Evolutionary conservation across 2,113 vertebrate species (phyloP), one percentile per base, ranked within the genome.

Genomic region (Neogobius melanostomus): DNA sequence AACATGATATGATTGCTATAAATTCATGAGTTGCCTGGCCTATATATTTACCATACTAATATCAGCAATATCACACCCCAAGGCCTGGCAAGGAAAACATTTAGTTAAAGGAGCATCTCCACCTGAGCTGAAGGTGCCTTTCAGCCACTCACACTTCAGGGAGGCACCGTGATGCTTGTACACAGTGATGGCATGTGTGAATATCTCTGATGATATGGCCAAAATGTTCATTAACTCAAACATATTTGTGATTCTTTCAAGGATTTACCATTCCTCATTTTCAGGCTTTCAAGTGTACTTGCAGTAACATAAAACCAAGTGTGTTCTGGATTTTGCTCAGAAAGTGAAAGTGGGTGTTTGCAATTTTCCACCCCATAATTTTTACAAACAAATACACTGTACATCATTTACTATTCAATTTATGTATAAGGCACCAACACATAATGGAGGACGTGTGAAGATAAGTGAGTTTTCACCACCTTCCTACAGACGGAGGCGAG

Each of bases 391-490:
- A 56, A 56, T 28, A 28, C 28, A n/a, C n/a, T n/a, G 17, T 11
- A 28, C n/a, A n/a, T n/a, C n/a, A 28, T 28, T 9, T 17, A 28
- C 53, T 28, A 11, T 28, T 21, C 3, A 8, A 9, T 28, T 56
- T 56, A 28, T 28, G 8, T 62, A 14, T 66, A 76, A 69, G 60
- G 79, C 68, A 84, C 73, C 64, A 28, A 54, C 81, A 71, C 77
- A 70, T 68, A 12, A 7, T 2, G 6, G 44, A 62, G 59, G 63
- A 81, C 69, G 72, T 75, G 82, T 76, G 74, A 88, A 81, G 69
- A 78, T 81, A 68, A 77, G 77, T 70, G 73, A 59, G 65, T 71
- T 82, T 74, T 81, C 82, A 77, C 68, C 86, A 81, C 84, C 77
- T 81, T 80, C 75, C 69, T 21, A 54, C 79, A 77, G 79, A 77